Conservation (phyloP, 2,113 vertebrate species). For the Sterrhoptilus dennistouni region DNA sequence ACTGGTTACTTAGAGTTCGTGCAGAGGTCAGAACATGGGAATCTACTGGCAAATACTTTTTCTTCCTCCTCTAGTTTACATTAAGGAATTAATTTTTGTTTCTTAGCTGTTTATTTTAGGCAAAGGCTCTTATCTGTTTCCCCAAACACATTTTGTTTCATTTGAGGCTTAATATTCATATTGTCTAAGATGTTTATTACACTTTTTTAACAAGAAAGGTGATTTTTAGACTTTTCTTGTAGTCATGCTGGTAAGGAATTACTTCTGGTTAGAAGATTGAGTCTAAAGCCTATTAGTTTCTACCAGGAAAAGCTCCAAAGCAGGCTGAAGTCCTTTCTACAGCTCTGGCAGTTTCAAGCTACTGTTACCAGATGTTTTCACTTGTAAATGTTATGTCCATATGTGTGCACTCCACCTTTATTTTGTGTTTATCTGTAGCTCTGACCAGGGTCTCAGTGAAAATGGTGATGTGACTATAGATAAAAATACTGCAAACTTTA, state of each 20-base stretch:
- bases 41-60: conserved; percentile 65
- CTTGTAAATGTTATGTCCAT: not conserved
- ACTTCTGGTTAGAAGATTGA: not conserved
- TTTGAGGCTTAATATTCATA: not conserved
- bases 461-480: not conserved
- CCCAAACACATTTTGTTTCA: conserved; percentile 43
- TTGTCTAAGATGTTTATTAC: not conserved
- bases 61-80: conserved; percentile 48
- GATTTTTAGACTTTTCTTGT: not conserved
- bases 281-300: not conserved
- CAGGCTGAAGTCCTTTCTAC: not conserved
- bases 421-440: not conserved
- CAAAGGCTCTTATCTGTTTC: conserved; percentile 67
- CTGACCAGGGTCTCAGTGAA: not conserved
- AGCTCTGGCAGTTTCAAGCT: not conserved
- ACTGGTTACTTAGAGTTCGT: conserved; percentile 67
- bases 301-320: not conserved
- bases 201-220: not conserved
- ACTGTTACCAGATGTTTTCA: not conserved
- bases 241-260: not conserved
- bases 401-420: not conserved
- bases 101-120: conserved; percentile 68
- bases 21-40: conserved; percentile 68
- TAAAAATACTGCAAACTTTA: not conserved
- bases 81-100: conserved; percentile 59